Percentiles rank a stretch among this genome's conserved stretches.
Evolutionary conservation across 2,113 vertebrate species (phyloP).

Genomic region (Leptobrachium ailaonicum): DNA sequence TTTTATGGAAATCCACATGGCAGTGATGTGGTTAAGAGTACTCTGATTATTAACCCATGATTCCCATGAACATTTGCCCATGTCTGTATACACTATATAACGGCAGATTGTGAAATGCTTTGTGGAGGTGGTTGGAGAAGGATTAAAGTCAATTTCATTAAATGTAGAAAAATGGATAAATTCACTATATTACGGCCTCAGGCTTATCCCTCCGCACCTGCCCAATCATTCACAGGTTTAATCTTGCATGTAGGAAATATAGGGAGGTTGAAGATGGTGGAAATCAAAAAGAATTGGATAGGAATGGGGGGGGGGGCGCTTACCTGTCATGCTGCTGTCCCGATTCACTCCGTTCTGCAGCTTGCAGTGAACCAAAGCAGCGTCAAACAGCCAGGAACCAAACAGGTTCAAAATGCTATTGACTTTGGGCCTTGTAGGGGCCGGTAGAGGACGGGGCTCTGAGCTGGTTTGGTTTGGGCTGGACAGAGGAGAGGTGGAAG

Average conservation of each 20-base stretch:
- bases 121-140: constrained; percentile 58
- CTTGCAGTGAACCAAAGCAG: constrained; percentile 94
- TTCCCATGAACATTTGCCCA: too few relatives aligned
- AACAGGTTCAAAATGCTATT: constrained; percentile 98
- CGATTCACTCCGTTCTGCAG: constrained; percentile 92
- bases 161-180: constrained; percentile 51
- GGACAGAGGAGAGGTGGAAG: constrained; percentile 86
- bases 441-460: constrained; percentile 88
- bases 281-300: constrained; percentile 30
- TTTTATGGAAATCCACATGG: too few relatives aligned
- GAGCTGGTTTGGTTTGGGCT: constrained; percentile 91
- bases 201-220: background rate
- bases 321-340: constrained; percentile 97
- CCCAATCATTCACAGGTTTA: constrained; percentile 50
- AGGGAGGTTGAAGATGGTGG: constrained; percentile 51
- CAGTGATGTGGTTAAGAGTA: too few relatives aligned
- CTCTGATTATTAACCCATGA: too few relatives aligned
- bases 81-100: too few relatives aligned
- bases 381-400: constrained; percentile 94
- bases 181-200: background rate
- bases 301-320: constrained; percentile 60
- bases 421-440: constrained; percentile 89
- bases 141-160: constrained; percentile 59
- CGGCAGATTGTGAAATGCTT: too few relatives aligned
- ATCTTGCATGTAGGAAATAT: constrained; percentile 83